Evolutionary conservation across 2,888 invertebrate genomes (phyloP), one percentile per base, ranked within the genome.

Genomic region (Laothoe populi): DNA sequence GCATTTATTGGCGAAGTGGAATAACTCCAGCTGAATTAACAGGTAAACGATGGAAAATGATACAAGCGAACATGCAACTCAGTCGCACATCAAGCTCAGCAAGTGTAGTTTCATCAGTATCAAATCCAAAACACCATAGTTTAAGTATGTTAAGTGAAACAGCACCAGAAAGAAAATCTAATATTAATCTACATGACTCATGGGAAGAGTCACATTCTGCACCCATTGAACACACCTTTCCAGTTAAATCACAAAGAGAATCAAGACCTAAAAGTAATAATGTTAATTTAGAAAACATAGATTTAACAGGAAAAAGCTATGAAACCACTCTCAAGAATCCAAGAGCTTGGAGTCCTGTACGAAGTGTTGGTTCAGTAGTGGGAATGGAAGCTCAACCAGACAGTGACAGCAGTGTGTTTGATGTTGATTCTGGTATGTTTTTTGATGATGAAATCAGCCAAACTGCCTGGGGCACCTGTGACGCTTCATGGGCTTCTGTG

Each of bases 371-470:
- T 10, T 97, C 97, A 24, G 96, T 97, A 58, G 95, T 95, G 21
- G 97, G 96, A 1, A 96, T 96, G 76, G 97, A 97, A 86, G 97
- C 96, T n/a, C 96, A 97, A 82, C 96, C 97, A 2, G 97, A 97
- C 80, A 96, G 96, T 68, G 97, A 97, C 80, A 96, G 96, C 59
- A 95, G 96, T 77, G 95, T 96, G 10, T 97, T 96, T 84, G 96
- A 96, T 92, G 94, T 96, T 4, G 97, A 96, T 77, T 96, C 96
- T 3, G 96, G 96, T 63, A 95, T 96, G 78, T 97, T 95, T 77
- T 96, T 96, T 68, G 96, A 96, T 86, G 97, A 97, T 77, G 97
- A 97, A 81, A 93, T 94, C 21, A 95, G 95, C 75, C 94, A 95
- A 75, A 94, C 95, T 67, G 95, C 95, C 40, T 97, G 97, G 97